Evolutionary conservation across 2,888 invertebrate genomes (phyloP), one percentile per base, ranked within the genome.

Genomic region (Selenia dentaria): DNA sequence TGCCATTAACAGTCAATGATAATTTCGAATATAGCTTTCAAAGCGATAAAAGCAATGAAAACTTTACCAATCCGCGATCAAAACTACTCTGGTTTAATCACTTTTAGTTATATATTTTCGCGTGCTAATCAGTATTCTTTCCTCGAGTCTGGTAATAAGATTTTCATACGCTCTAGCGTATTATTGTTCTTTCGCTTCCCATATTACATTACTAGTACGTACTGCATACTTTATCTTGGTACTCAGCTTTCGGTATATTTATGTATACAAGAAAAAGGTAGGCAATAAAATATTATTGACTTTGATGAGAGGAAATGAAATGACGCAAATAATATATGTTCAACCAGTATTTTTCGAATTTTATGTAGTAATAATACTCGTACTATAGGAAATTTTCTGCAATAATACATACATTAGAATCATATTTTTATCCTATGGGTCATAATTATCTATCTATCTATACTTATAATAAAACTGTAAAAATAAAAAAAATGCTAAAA

Each of bases 121-220:
- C 39, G 27, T 25, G 28, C 33, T 37, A 48, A 48, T 48, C 47
- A 42, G 47, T 48, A 48, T 48, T 42, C 47, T 14, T 37, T 42
- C 25, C 47, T 18, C 28, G 33, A 25, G n/a, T 26, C 16, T 12
- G 13, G 41, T 48, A 48, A 48, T 48, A 48, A 48, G 47, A 42
- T 42, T 48, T 48, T 42, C 41, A 48, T 48, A 37, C 28, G 41
- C 47, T 42, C 41, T 33, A 33, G 28, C 41, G 18, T 37, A 48
- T 48, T 48, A 48, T 48, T 42, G 47, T 48, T 48, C 47, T 46
- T 46, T 32, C 36, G 26, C 13, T 20, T 25, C 29, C 39, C 16
- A 16, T 35, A 46, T 41, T 29, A 42, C 47, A 42, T 47, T 40
- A 46, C 47, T 41, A 11, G 41, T 41, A 47, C 41, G 47, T 48